Evolutionary conservation across 2,797 vertebrate genomes (phyloP).

Genomic region (Lindbergichthys nudifrons): DNA sequence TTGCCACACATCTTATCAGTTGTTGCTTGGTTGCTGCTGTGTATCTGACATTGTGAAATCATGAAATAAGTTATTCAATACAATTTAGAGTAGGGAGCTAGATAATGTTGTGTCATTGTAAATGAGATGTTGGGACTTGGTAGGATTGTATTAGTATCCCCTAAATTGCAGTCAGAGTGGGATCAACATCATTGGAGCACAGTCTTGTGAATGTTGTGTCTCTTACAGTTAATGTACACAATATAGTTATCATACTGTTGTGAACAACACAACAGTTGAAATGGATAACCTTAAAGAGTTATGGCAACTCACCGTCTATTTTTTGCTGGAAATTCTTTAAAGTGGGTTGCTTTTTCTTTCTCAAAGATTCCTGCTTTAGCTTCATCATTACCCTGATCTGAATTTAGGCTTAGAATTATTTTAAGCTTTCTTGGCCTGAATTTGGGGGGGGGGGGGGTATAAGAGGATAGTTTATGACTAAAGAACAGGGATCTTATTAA

Average conservation of each 20-base stretch:
- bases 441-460: slow-evolving; percentile 21
- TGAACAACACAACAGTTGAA: background rate
- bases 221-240: background rate
- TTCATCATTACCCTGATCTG: slow-evolving; percentile 29
- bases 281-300: slow-evolving; percentile 15
- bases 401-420: slow-evolving; percentile 32
- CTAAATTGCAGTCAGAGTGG: background rate
- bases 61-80: background rate
- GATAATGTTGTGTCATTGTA: background rate
- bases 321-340: background rate
- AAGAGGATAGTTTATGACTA: background rate
- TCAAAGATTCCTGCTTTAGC: slow-evolving; percentile 2
- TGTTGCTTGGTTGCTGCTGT: background rate
- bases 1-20: background rate
- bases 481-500: background rate
- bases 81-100: background rate
- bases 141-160: background rate
- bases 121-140: slow-evolving; percentile 16
- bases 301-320: slow-evolving; percentile 7
- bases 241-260: background rate
- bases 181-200: background rate
- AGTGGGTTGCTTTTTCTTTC: slow-evolving; percentile 10
- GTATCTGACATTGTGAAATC: background rate
- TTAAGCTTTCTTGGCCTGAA: slow-evolving; percentile 45
- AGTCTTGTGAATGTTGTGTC: background rate